These are phyloP conservation scores for Apocrypta bakeri DNA, from an alignment of 1,140 invertebrate species.

Conservation along the genomic window DNA sequence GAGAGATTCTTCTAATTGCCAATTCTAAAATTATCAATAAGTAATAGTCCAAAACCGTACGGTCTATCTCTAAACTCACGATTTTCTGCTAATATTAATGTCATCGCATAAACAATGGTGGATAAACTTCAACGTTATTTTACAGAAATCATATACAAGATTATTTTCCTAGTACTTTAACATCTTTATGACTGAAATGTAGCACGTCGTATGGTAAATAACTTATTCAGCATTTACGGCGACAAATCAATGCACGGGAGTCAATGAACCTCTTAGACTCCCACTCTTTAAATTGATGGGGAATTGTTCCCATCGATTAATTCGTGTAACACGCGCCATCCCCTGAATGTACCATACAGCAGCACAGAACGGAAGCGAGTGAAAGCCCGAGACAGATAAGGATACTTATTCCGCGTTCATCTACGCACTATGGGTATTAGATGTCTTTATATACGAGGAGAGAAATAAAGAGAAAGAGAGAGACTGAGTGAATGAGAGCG, in stretches of 20 bases:
- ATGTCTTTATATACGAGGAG: neutral
- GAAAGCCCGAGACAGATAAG: neutral
- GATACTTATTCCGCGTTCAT: neutral
- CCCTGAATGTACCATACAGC: neutral
- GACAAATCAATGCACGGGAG: neutral
- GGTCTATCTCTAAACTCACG: no score
- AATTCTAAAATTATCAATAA: no score
- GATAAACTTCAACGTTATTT: no score
- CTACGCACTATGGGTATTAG: neutral
- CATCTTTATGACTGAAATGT: no score
- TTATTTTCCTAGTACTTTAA: no score
- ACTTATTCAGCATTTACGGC: neutral
- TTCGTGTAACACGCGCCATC: neutral
- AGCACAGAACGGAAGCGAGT: neutral
- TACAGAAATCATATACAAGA: no score
- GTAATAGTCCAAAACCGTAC: no score
- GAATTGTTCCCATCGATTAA: slow-evolving; percentile 5
- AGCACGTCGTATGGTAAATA: no score
- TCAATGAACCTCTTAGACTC: neutral
- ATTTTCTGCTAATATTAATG: no score
- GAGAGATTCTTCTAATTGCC: no score
- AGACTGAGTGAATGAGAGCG: neutral
- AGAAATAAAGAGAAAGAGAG: neutral
- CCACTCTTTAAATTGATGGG: neutral
- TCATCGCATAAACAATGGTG: no score